Percentiles rank a stretch among this genome's conserved stretches.
Conservation (phyloP, 1,140 invertebrate genomes). For the Aphis craccivora region DNA sequence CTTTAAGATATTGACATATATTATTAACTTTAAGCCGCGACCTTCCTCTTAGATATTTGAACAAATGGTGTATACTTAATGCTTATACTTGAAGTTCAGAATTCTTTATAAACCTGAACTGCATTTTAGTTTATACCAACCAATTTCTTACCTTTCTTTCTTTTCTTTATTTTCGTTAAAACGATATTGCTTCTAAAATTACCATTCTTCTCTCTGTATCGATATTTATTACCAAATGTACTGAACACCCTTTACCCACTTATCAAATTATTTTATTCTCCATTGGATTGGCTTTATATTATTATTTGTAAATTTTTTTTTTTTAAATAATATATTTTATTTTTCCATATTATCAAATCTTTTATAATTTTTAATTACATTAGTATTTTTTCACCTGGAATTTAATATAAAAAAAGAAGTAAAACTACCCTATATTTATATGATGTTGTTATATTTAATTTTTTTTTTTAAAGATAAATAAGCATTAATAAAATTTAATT, state of each 20-base stretch:
- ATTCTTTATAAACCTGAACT: neutral
- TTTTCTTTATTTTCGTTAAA: neutral
- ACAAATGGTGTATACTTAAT: neutral
- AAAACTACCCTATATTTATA: neutral
- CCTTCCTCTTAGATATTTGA: neutral
- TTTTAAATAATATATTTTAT: neutral
- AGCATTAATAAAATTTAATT: neutral
- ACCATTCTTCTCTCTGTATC: neutral
- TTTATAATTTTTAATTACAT: neutral
- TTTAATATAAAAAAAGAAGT: neutral
- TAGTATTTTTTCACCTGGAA: neutral
- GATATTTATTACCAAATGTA: neutral
- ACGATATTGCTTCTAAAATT: neutral
- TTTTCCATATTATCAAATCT: neutral
- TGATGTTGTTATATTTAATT: neutral
- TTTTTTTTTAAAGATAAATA: neutral
- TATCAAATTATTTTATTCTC: neutral
- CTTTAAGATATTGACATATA: neutral
- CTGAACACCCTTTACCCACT: neutral
- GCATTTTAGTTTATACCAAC: neutral
- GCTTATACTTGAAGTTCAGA: neutral
- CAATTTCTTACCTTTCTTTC: neutral
- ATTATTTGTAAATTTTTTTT: neutral
- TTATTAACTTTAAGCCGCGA: neutral
- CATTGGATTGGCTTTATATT: neutral